These are phyloP conservation scores for Anneissia japonica DNA, from an alignment of 35 echinoderm and acorn worm species.

Conservation along the genomic window DNA sequence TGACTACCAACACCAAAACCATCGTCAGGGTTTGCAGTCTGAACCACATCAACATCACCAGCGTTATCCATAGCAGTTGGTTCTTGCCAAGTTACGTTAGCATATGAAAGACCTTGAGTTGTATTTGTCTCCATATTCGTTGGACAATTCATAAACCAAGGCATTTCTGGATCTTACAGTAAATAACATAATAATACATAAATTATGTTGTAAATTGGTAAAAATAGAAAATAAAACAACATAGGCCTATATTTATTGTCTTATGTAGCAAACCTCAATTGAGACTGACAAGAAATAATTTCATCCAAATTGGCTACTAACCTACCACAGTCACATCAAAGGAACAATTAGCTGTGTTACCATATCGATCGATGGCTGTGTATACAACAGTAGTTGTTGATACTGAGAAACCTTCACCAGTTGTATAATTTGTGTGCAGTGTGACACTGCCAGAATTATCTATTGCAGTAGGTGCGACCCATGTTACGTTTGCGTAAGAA, in stretches of 20 bases:
- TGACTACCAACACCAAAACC: neutral
- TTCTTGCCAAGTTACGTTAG: constrained; percentile 20
- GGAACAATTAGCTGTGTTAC: neutral
- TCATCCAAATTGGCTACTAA: neutral
- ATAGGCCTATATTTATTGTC: too few relatives aligned
- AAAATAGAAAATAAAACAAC: too few relatives aligned
- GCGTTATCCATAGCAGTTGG: constrained; percentile 37
- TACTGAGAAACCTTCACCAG: constrained; percentile 24
- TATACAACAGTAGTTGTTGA: constrained; percentile 39
- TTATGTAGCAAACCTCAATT: too few relatives aligned
- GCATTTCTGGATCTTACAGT: neutral
- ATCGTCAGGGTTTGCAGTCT: constrained; percentile 8
- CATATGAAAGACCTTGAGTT: neutral
- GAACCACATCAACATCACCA: neutral
- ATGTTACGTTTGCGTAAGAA: constrained; percentile 10
- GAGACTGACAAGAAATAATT: too few relatives aligned
- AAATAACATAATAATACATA: too few relatives aligned
- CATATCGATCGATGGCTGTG: neutral
- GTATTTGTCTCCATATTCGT: neutral
- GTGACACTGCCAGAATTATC: constrained; percentile 38
- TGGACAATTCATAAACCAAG: constrained; percentile 41
- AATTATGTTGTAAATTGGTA: too few relatives aligned
- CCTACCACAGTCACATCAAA: neutral
- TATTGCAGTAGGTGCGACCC: constrained; percentile 35
- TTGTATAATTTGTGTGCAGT: constrained; percentile 7